Conservation (phyloP, 2,888 invertebrate genomes). For the Drosophila engyochracea region DNA sequence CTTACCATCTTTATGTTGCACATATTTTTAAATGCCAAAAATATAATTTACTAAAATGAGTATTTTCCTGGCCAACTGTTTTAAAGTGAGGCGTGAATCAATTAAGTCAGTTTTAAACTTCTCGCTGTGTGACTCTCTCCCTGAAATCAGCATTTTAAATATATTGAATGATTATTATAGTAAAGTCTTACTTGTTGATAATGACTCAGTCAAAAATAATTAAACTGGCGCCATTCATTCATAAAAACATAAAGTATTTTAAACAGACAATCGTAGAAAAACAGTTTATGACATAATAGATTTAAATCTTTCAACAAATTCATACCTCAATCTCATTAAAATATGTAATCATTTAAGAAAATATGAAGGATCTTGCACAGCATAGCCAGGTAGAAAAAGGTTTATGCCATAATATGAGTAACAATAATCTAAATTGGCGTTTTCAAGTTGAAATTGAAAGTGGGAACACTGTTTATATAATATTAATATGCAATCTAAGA, state of each 20-base stretch:
- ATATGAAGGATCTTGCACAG: not conserved
- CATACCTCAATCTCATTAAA: not conserved
- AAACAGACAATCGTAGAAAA: not conserved
- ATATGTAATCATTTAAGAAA: not conserved
- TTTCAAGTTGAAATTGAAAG: not conserved
- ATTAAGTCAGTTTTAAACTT: not conserved
- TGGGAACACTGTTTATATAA: not conserved
- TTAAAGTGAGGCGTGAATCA: not conserved
- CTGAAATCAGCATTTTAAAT: not conserved
- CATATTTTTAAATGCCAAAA: not conserved
- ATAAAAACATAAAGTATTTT: not conserved
- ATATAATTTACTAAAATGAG: not conserved
- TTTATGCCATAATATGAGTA: not conserved
- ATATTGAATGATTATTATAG: not conserved
- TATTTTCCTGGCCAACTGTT: not conserved
- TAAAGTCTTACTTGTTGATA: not conserved
- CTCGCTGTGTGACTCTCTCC: not conserved
- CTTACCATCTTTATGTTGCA: not conserved
- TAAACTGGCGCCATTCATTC: fast-evolving
- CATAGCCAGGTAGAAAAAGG: not conserved
- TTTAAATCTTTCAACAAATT: not conserved
- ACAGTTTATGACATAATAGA: not conserved
- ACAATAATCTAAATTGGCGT: not conserved
- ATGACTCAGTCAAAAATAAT: not conserved
- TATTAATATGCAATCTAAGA: not conserved